Base-by-base conservation (phyloP, 2,113 vertebrate genomes). In the Sebastes fasciatus region DNA sequence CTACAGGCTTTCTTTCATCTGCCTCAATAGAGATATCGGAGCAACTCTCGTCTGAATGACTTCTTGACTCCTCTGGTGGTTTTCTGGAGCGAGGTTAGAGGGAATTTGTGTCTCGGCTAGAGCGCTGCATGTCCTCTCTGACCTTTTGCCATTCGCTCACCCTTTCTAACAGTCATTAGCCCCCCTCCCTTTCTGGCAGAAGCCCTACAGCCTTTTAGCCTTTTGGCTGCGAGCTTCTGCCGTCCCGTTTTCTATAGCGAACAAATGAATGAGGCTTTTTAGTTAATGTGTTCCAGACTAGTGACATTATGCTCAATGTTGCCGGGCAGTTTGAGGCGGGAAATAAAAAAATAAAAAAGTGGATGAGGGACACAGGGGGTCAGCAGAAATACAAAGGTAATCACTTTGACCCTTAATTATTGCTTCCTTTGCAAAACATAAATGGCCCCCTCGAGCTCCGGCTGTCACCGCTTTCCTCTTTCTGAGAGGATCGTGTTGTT, bases 361-460 rank as follows among this genome's bases (percentile, higher is more conserved):
- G 63, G 34, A 80, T 45, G 43, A 77, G 51, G 80, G 85, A 90
- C 68, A 78, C 46, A 40, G 66, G 61, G 79, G 93, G 91, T 94
- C 89, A 79, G 78, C 55, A 78, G 74, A 73, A 92, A 93, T 68
- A 90, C 84, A 93, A 93, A 92, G 88, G 76, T 85, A 94, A 95
- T 95, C 85, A 89, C 86, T 94, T 88, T 95, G 94, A 95, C 93
- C 93, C 80, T 88, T 92, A 90, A 91, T 91, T 83, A 94, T 93
- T 89, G 87, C 90, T 94, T 95, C 93, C 94, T 94, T 83, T 77
- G 61, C 74, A 77, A 86, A 92, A 90, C 86, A 90, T 71, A 87
- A 92, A 88, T n/a, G 55, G 8, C 64, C 87, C 82, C 84, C 68
- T 66, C 8, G 71, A 86, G 86, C 86, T 81, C 62, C 8, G 71